Percentiles rank a stretch among this genome's conserved stretches.
Conservation (phyloP, 2,113 vertebrate genomes). For the Rhinoderma darwinii region DNA sequence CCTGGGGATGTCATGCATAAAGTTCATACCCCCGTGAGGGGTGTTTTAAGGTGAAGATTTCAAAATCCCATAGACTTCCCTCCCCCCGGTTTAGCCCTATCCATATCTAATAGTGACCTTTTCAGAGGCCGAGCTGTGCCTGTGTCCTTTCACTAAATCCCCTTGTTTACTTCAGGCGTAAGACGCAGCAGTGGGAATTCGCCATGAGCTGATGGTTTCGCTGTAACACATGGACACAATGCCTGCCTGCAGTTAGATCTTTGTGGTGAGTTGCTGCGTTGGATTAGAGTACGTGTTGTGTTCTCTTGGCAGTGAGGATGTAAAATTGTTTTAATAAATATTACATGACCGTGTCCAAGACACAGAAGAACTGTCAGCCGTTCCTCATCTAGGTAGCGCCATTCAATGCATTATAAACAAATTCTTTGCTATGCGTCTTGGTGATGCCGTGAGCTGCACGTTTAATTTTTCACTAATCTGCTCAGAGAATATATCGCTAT, state of each 20-base stretch:
- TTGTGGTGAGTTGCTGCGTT: neutral
- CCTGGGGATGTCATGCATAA: too few relatives aligned
- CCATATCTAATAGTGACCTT: too few relatives aligned
- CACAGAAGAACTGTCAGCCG: neutral
- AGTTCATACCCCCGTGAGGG: too few relatives aligned
- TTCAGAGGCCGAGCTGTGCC: too few relatives aligned
- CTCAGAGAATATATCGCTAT: neutral
- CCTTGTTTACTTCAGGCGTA: too few relatives aligned
- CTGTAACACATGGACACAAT: neutral
- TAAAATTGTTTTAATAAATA: slow-evolving; percentile 31
- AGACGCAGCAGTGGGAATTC: neutral
- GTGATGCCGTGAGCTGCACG: neutral
- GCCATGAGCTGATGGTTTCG: neutral
- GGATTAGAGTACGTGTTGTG: neutral
- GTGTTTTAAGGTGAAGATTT: too few relatives aligned
- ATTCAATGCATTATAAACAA: slow-evolving; percentile 17
- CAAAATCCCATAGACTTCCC: too few relatives aligned
- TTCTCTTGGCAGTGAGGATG: slow-evolving; percentile 14
- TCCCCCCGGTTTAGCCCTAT: too few relatives aligned
- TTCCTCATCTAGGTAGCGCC: neutral
- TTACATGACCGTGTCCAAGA: neutral
- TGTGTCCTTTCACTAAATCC: too few relatives aligned
- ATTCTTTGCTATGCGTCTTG: neutral
- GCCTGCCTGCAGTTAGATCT: neutral
- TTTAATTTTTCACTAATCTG: neutral